Evolutionary conservation across 1,140 invertebrate species (phyloP).

Genomic region (Chelonus insularis): DNA sequence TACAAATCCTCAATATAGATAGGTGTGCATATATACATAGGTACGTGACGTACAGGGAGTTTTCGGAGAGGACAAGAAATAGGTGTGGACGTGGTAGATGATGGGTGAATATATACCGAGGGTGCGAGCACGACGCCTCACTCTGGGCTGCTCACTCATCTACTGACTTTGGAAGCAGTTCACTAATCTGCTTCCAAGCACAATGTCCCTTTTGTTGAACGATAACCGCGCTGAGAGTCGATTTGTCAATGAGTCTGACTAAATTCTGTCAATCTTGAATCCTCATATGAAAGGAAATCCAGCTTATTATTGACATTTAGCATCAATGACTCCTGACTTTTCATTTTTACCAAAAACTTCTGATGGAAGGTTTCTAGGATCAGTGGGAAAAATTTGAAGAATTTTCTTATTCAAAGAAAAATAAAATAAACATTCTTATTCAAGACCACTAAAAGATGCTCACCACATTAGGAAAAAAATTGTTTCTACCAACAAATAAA

Average conservation of each 20-base stretch:
- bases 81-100: slow-evolving; percentile 30
- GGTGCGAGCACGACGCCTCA: neutral
- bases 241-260: neutral
- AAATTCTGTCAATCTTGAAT: no score
- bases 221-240: neutral
- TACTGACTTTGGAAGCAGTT: slow-evolving; percentile 11
- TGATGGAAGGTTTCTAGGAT: no score
- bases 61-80: slow-evolving; percentile 22
- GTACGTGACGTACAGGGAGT: slow-evolving; percentile 30
- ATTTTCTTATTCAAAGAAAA: no score
- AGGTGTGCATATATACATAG: neutral
- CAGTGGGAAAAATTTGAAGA: no score
- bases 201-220: slow-evolving; percentile 7
- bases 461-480: no score
- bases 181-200: slow-evolving; percentile 10
- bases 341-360: no score
- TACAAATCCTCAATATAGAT: neutral
- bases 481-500: no score
- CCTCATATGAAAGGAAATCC: no score
- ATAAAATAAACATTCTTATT: no score
- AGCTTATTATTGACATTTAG: no score
- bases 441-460: no score
- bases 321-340: no score
- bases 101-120: neutral
- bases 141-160: neutral